Evolutionary conservation across 1,140 invertebrate genomes (phyloP), one percentile per base, ranked within the genome.

Genomic region (Rhagoletis pomonella): DNA sequence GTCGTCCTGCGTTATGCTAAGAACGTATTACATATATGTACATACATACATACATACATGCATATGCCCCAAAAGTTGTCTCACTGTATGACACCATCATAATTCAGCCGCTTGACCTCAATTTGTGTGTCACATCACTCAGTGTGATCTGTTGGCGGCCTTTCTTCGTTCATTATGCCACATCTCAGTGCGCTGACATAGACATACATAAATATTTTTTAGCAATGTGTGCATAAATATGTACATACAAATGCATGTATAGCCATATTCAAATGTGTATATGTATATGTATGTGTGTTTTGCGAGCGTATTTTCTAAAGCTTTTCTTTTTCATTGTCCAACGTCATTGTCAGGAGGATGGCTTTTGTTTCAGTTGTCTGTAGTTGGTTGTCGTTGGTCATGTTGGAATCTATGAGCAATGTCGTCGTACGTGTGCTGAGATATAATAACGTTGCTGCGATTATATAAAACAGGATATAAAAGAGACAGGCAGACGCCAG

Each of bases 31-130:
- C 5, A 10, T 55, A 10, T 29, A 29, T 29, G 29, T 29, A 29
- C 29, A 29, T 29, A 29, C 29, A 29, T 29, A 29, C 29, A 29
- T 29, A 29, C 29, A 29, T 29, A 59, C 12, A 12, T 62, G 17
- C 2, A n/a, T 73, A 44, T 73, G 67, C 39, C 4, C 42, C 67
- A 47, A 55, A 47, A 55, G 47, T 19, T 81, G 44, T 55, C 47
- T 81, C 73, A 50, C 50, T 81, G 44, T 29, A 29, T 81, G 73
- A 81, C 73, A 81, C 55, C 73, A 81, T 81, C 73, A 50, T 81
- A 81, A 81, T 58, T 81, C 73, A 81, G 73, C 17, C 73, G 44
- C n/a, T 81, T 81, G 73, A 81, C 73, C 73, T 50, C 73, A 81
- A 81, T 81, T 55, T 81, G 73, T 29, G 44, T 42, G 17, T 81